Percentiles rank a stretch among this genome's conserved stretches.
phyloP scores from a whole-genome alignment of 2,888 invertebrate species.

The Odontocerum albicorne region DNA sequence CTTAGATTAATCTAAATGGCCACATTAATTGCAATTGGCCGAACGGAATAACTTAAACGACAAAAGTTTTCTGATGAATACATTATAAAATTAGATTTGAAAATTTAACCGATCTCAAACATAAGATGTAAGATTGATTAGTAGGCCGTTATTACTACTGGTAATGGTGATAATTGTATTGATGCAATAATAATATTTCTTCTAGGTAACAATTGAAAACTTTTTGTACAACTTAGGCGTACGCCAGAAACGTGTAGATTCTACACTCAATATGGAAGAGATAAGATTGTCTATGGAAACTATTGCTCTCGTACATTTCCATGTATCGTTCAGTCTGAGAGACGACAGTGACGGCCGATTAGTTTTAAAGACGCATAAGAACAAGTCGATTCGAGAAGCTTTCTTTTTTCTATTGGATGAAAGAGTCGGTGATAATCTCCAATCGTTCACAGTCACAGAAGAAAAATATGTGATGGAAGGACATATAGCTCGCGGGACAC shows the following conservation, averaged over 20 bases:
- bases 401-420: constrained; percentile 52
- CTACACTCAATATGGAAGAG: constrained; percentile 58
- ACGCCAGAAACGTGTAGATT: constrained; percentile 57
- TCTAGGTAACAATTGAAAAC: constrained; percentile 65
- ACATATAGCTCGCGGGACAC: constrained; percentile 55
- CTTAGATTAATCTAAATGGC: too few relatives aligned
- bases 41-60: too few relatives aligned
- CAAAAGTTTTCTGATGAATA: too few relatives aligned
- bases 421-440: constrained; percentile 42
- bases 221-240: constrained; percentile 66
- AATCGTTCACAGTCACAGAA: constrained; percentile 45
- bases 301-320: constrained; percentile 65
- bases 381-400: constrained; percentile 55
- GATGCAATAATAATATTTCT: constrained; percentile 35
- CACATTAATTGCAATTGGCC: too few relatives aligned
- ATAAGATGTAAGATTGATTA: too few relatives aligned
- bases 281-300: constrained; percentile 62
- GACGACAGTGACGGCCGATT: constrained; percentile 65
- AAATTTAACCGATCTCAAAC: not conserved
- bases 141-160: too few relatives aligned
- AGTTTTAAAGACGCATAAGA: constrained; percentile 61
- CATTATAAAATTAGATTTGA: too few relatives aligned
- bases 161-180: too few relatives aligned
- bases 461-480: constrained; percentile 57
- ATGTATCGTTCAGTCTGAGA: constrained; percentile 67